Evolutionary conservation across 2,888 invertebrate species (phyloP).

Genomic region (Lymantria monacha): DNA sequence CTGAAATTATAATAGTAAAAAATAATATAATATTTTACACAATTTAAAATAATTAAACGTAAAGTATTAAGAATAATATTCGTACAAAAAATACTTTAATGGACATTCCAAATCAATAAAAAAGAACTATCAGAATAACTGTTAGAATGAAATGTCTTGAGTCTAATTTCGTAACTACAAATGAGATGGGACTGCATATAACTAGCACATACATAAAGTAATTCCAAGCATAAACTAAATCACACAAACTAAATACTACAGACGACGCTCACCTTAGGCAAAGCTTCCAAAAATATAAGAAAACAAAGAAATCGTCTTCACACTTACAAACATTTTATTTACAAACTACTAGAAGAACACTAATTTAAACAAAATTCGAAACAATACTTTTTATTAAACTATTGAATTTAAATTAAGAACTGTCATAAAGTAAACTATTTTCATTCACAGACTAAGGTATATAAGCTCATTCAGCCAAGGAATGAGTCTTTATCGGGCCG

Average conservation of each 20-base stretch:
- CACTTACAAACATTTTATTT: constrained; percentile 38
- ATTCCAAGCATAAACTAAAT: constrained; percentile 15
- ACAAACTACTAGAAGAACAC: constrained; percentile 32
- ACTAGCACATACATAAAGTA: constrained; percentile 14
- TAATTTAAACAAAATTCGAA: constrained; percentile 12
- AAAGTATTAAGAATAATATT: background rate
- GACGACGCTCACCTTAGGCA: constrained; percentile 40
- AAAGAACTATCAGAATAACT: too few species aligned
- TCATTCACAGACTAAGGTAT: constrained; percentile 30
- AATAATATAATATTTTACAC: background rate
- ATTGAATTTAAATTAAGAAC: constrained; percentile 17
- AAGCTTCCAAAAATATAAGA: constrained; percentile 44
- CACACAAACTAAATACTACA: constrained; percentile 29
- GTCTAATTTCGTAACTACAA: constrained; percentile 3
- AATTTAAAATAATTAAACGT: background rate
- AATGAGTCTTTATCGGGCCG: constrained; percentile 39
- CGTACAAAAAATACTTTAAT: too few species aligned
- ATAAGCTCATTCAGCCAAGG: constrained; percentile 32
- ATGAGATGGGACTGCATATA: constrained; percentile 20
- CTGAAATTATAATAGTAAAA: background rate
- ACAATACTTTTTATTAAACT: constrained; percentile 5
- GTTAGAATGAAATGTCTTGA: background rate
- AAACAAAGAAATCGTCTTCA: constrained; percentile 34
- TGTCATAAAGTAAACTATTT: constrained; percentile 17
- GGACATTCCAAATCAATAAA: too few species aligned